Conservation (phyloP, 2,113 vertebrate species). For the Burhinus oedicnemus region DNA sequence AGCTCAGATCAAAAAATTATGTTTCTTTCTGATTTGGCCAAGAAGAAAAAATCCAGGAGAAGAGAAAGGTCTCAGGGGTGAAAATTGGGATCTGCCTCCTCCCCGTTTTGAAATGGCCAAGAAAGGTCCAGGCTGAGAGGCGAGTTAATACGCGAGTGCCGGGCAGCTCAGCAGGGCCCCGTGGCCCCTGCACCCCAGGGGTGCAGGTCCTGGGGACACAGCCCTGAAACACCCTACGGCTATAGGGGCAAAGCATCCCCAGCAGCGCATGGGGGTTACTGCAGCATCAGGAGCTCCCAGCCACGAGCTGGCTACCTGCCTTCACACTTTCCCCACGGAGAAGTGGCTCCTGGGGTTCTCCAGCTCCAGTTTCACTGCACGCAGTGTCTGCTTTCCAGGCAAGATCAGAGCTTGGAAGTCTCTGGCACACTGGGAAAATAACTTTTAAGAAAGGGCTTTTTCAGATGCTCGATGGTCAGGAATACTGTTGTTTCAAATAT, state of each 20-base stretch:
- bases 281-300: not conserved
- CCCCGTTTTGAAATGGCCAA: not conserved
- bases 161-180: not conserved
- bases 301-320: not conserved
- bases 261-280: accelerated
- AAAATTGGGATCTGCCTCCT: not conserved
- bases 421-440: not conserved
- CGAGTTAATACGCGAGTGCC: accelerated
- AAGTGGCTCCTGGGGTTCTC: not conserved
- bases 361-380: not conserved
- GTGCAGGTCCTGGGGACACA: not conserved
- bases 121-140: not conserved
- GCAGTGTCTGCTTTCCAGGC: not conserved
- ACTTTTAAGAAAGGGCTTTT: not conserved
- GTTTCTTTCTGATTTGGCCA: not conserved
- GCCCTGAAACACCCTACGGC: not conserved
- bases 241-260: not conserved
- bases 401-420: not conserved
- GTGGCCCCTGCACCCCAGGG: not conserved
- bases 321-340: not conserved
- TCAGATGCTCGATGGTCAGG: accelerated
- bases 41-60: not conserved
- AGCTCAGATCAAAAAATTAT: not conserved
- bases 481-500: not conserved
- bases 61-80: not conserved